Evolutionary conservation across 2,113 vertebrate genomes (phyloP).

Genomic region (Aviceda subcristata): DNA sequence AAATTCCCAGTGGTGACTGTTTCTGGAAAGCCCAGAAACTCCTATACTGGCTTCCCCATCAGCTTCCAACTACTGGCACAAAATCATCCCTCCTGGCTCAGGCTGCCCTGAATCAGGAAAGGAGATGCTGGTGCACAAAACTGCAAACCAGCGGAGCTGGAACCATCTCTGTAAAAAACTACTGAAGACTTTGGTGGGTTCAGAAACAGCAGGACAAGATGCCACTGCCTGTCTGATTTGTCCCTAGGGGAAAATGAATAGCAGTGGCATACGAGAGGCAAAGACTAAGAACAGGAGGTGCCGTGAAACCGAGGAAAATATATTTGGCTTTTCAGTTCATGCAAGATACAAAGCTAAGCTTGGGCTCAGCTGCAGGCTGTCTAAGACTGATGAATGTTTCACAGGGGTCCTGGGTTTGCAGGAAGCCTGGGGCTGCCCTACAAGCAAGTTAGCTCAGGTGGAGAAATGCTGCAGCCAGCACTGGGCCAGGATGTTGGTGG

Average conservation of each 20-base stretch:
- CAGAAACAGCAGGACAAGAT: not conserved
- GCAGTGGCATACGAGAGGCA: not conserved
- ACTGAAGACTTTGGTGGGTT: not conserved
- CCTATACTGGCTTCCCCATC: not conserved
- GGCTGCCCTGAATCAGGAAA: not conserved
- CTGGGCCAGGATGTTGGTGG: not conserved
- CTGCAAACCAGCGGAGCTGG: not conserved
- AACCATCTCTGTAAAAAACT: not conserved
- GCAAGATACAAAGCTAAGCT: not conserved
- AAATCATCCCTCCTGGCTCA: not conserved
- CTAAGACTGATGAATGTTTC: not conserved
- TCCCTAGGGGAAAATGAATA: not conserved
- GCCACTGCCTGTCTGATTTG: not conserved
- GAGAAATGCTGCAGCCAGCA: not conserved
- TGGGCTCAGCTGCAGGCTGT: not conserved
- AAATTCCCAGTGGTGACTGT: not conserved
- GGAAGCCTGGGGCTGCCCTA: not conserved
- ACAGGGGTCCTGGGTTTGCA: not conserved
- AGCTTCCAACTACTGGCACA: not conserved
- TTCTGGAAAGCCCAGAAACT: not conserved
- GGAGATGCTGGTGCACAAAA: not conserved
- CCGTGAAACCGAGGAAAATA: not conserved
- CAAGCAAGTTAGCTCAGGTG: not conserved
- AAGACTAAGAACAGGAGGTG: not conserved
- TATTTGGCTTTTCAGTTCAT: not conserved